Evolutionary conservation across 2,113 vertebrate genomes (phyloP).

Genomic region (Odocoileus virginianus): DNA sequence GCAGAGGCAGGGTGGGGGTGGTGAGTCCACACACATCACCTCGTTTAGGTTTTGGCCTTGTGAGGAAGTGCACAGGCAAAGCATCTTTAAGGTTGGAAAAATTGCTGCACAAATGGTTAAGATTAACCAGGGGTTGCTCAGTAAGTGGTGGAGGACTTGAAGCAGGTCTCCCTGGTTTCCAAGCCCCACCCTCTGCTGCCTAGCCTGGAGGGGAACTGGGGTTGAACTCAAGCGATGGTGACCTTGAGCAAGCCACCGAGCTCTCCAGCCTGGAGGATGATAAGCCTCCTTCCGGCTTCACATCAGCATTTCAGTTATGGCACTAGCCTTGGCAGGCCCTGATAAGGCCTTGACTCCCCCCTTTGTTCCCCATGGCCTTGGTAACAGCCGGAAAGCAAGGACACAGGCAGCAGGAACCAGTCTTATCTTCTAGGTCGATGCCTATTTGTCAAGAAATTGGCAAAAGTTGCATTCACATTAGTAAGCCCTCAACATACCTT

Average conservation of each 20-base stretch:
- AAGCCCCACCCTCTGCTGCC: background rate
- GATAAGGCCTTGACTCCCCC: background rate
- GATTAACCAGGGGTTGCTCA: background rate
- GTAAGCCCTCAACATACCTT: conserved; percentile 11
- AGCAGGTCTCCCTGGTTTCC: background rate
- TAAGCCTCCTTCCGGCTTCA: background rate
- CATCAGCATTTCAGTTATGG: background rate
- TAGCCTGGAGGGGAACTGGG: background rate
- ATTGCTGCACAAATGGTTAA: background rate
- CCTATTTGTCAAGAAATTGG: conserved; percentile 39
- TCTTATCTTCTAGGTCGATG: conserved; percentile 12
- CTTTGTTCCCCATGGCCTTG: conserved; percentile 29
- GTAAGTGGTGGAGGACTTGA: background rate
- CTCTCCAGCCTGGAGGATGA: too few species aligned
- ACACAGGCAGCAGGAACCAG: background rate
- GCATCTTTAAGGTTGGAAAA: background rate
- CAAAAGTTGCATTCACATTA: background rate
- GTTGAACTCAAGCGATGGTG: background rate
- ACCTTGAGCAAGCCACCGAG: background rate
- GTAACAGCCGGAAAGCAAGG: background rate
- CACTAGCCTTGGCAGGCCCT: background rate
- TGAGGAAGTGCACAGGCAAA: background rate
- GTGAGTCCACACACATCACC: fast-evolving
- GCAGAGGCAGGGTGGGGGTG: too few species aligned
- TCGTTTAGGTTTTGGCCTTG: background rate